Percentiles rank a stretch among this genome's conserved stretches.
These are phyloP conservation scores for Euleptes europaea DNA, from an alignment of 2,113 vertebrate genomes.

Conservation along the genomic window DNA sequence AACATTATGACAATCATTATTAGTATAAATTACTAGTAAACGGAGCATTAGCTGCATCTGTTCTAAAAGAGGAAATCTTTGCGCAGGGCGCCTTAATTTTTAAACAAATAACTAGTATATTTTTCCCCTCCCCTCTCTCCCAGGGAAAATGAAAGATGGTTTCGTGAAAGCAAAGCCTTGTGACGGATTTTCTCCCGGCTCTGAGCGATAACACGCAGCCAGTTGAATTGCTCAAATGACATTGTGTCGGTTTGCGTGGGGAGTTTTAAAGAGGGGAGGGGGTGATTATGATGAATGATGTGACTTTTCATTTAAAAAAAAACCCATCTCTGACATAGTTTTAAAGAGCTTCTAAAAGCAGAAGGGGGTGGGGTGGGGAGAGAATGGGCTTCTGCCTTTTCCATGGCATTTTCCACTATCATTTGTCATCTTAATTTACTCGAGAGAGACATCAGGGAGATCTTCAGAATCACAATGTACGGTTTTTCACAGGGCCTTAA, in stretches of 20 bases:
- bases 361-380: neutral
- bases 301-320: slow-evolving; percentile 18
- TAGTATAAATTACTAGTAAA: slow-evolving; percentile 54
- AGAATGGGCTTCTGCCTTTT: slow-evolving; percentile 32
- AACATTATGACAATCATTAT: slow-evolving; percentile 63
- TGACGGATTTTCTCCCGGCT: slow-evolving; percentile 16
- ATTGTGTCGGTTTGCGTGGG: slow-evolving; percentile 16
- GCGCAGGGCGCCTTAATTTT: slow-evolving; percentile 50
- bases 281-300: slow-evolving; percentile 46
- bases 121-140: neutral
- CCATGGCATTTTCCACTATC: slow-evolving; percentile 52
- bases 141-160: slow-evolving; percentile 14
- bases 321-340: slow-evolving; percentile 20
- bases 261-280: slow-evolving; percentile 9
- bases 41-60: slow-evolving; percentile 49
- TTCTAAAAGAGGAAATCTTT: slow-evolving; percentile 27
- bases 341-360: slow-evolving; percentile 44
- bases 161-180: slow-evolving; percentile 41
- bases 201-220: neutral
- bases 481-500: slow-evolving; percentile 63
- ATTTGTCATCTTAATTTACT: slow-evolving; percentile 68
- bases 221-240: slow-evolving; percentile 23
- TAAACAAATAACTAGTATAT: slow-evolving; percentile 53
- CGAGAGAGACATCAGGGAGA: slow-evolving; percentile 61
- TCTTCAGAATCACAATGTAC: slow-evolving; percentile 56